These are phyloP conservation scores for Xiphophorus maculatus DNA, from an alignment of 2,113 vertebrate species.

Conservation along the genomic window DNA sequence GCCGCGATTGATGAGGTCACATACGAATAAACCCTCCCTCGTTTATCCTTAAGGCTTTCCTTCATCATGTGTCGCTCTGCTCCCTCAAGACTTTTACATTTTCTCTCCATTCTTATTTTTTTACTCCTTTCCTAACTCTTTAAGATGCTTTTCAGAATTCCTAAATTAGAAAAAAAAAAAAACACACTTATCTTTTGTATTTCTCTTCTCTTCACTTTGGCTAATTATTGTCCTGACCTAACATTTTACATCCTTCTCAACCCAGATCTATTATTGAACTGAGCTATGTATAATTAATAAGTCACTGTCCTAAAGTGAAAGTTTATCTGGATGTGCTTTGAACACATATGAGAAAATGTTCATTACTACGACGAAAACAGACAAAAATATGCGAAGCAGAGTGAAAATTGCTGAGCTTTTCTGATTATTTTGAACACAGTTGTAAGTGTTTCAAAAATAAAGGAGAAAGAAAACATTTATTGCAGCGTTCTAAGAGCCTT, in stretches of 20 bases:
- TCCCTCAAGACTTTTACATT: constrained; percentile 53
- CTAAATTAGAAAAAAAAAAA: neutral
- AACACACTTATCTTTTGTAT: constrained; percentile 1
- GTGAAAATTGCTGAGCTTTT: too few species aligned
- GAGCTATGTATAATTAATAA: neutral
- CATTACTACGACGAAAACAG: too few species aligned
- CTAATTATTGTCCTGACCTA: neutral
- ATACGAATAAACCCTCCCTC: constrained; percentile 33
- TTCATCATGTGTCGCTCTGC: constrained; percentile 38
- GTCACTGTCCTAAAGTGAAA: too few species aligned
- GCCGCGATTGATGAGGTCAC: constrained; percentile 25
- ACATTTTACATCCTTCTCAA: neutral
- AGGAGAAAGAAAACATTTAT: too few species aligned
- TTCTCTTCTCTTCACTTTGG: neutral
- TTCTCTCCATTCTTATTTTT: constrained; percentile 24
- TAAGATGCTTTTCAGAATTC: constrained; percentile 34
- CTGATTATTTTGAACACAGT: too few species aligned
- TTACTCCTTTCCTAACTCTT: constrained; percentile 22
- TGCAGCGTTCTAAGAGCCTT: too few species aligned
- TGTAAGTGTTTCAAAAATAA: too few species aligned
- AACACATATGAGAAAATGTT: too few species aligned
- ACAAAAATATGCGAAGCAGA: too few species aligned
- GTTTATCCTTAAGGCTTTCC: constrained; percentile 29
- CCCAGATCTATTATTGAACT: neutral
- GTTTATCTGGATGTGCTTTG: too few species aligned